Evolutionary conservation across 2,888 invertebrate species (phyloP).

Genomic region (Phyllotreta cruciferae): DNA sequence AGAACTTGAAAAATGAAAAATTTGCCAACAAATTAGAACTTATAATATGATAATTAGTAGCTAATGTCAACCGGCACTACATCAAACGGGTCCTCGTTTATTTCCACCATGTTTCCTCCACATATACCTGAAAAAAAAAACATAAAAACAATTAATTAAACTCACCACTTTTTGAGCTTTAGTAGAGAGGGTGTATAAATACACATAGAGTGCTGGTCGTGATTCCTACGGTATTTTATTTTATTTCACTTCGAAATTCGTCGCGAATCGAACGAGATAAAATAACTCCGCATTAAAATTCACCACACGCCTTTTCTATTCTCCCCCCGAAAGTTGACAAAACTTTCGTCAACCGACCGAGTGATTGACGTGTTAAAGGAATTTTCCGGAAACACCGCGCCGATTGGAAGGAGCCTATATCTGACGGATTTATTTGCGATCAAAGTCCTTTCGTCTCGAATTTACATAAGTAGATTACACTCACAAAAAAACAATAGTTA

Average conservation of each 20-base stretch:
- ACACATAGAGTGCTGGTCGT: not conserved
- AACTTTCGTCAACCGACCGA: slow-evolving; percentile 46
- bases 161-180: not conserved
- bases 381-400: slow-evolving; percentile 46
- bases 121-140: slow-evolving; percentile 52
- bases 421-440: slow-evolving; percentile 2
- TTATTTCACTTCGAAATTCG: no score
- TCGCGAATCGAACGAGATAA: not conserved
- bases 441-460: no score
- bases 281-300: slow-evolving; percentile 15
- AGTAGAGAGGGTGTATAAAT: no score
- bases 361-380: slow-evolving; percentile 57
- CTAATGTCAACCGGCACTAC: slow-evolving; percentile 33
- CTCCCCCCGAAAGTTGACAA: slow-evolving; percentile 13
- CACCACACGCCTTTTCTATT: slow-evolving; percentile 10
- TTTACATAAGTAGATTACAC: not conserved
- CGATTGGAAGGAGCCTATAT: slow-evolving; percentile 53
- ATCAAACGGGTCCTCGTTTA: slow-evolving; percentile 47
- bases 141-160: slow-evolving; percentile 10
- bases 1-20: not conserved
- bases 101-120: slow-evolving; percentile 37
- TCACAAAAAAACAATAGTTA: not conserved
- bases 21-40: not conserved
- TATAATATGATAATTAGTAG: slow-evolving; percentile 22
- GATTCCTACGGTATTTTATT: no score